A percentile compares a stretch with the other conserved stretches of the same genome.
Evolutionary conservation across 2,797 vertebrate genomes (phyloP).

Genomic region (Lates japonicus): DNA sequence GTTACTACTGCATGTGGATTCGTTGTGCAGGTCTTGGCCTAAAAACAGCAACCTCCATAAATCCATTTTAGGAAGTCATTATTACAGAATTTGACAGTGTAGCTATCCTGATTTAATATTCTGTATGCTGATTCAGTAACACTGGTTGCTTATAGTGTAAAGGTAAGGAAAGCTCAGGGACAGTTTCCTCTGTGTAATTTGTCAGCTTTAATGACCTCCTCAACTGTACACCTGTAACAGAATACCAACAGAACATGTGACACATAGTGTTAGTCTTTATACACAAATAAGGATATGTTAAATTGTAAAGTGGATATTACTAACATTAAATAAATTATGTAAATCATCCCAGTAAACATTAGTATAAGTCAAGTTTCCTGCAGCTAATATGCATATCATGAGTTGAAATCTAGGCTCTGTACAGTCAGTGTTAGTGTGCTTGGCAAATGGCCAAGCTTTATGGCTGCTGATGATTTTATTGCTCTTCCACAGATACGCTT

Average conservation of each 20-base stretch:
- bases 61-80: neutral
- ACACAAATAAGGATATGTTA: neutral
- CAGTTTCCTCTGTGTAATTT: neutral
- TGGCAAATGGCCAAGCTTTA: constrained; percentile 20
- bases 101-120: no score
- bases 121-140: neutral
- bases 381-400: no score
- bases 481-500: constrained; percentile 32
- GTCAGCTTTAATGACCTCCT: neutral
- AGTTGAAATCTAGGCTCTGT: no score
- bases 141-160: neutral
- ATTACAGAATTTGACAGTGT: neutral
- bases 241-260: no score
- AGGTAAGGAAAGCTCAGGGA: neutral
- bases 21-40: neutral
- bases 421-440: neutral
- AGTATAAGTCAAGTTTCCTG: no score
- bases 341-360: no score
- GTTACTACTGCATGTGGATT: neutral
- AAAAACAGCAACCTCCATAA: neutral
- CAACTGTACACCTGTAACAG: neutral
- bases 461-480: constrained; percentile 23
- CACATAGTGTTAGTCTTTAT: neutral
- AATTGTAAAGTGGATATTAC: neutral
- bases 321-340: no score